Percentiles rank a stretch among this genome's conserved stretches.
These are phyloP conservation scores for Ctenosaura bakeri DNA, from an alignment of 2,797 vertebrate species.

Conservation along the genomic window DNA sequence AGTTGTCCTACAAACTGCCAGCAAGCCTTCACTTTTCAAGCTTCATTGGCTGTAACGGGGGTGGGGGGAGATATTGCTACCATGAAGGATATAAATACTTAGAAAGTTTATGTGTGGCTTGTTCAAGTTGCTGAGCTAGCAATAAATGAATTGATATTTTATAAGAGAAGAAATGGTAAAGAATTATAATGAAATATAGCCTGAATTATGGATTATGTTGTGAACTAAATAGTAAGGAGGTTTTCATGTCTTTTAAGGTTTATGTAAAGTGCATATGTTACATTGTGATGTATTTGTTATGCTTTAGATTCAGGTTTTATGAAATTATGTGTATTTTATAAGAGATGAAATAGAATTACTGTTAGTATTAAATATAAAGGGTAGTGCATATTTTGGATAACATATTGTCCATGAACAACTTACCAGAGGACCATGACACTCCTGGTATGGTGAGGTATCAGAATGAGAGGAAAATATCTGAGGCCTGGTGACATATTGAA, in stretches of 20 bases:
- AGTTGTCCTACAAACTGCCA: not conserved
- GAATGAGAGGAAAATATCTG: not conserved
- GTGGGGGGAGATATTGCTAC: not conserved
- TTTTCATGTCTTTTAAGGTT: slow-evolving; percentile 27
- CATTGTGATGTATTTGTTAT: slow-evolving; percentile 1
- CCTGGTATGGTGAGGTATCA: not conserved
- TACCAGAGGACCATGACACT: not conserved
- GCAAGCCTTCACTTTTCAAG: not conserved
- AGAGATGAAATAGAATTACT: slow-evolving; percentile 25
- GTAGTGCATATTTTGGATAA: not conserved
- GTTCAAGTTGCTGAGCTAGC: slow-evolving; percentile 20
- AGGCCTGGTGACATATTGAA: not conserved
- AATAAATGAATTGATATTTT: slow-evolving; percentile 21
- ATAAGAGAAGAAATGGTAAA: slow-evolving; percentile 10
- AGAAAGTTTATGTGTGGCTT: not conserved
- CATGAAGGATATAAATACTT: slow-evolving; percentile 11
- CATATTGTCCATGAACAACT: not conserved
- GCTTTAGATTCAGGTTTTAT: slow-evolving; percentile 10
- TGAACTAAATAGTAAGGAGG: slow-evolving; percentile 25
- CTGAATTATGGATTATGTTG: slow-evolving; percentile 32
- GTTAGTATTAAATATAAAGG: not conserved
- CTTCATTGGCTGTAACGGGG: not conserved
- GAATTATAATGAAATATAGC: slow-evolving; percentile 15
- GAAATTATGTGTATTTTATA: not conserved
- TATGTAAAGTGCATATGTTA: slow-evolving; percentile 1